Base-by-base conservation (phyloP, 2,888 invertebrate genomes). In the Caenorhabditis panamensis region DNA sequence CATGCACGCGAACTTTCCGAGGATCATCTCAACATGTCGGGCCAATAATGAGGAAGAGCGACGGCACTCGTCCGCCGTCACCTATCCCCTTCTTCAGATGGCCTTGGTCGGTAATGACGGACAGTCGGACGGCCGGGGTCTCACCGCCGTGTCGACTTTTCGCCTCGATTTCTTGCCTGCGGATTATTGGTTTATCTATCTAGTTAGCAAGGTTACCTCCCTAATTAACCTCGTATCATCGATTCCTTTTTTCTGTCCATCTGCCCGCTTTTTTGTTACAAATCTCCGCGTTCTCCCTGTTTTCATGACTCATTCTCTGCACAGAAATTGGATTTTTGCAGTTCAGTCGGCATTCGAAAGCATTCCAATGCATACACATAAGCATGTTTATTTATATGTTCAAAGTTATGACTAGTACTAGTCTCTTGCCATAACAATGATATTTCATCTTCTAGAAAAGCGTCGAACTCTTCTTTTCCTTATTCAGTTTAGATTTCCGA, bases 31-130 rank as follows among this genome's bases (percentile, higher is more conserved):
- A n/a, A 69, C 56, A 56, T 56, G 51, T 41, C 41, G 44, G 41
- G 41, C 24, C 44, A 64, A 64, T 66, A 73, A 73, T 59, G 62
- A 51, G n/a, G 51, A 31, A 36, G 53, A 53, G 24, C 72, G 73
- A 66, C 76, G 76, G 76, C 68, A 63, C 58, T 68, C 61, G 67
- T 54, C 37, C 66, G 22, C 54, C 75, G 64, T 73, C 73, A 58
- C 59, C 58, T 59, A 41, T 59, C 36, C 53, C 54, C 53, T 56
- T 49, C 66, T 54, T 61, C 36, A 67, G 61, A 77, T 64, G 77
- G 69, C 77, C 77, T 77, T 77, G 77, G 69, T 77, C 69, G n/a
- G 69, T 77, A 77, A 77, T 77, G 77, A 77, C 77, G 73, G 71
- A 59, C 59, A 59, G 69, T 31, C 63, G 77, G 67, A 56, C 54